Base-by-base conservation (phyloP, 2,888 invertebrate species). In the Horisme vitalbata region DNA sequence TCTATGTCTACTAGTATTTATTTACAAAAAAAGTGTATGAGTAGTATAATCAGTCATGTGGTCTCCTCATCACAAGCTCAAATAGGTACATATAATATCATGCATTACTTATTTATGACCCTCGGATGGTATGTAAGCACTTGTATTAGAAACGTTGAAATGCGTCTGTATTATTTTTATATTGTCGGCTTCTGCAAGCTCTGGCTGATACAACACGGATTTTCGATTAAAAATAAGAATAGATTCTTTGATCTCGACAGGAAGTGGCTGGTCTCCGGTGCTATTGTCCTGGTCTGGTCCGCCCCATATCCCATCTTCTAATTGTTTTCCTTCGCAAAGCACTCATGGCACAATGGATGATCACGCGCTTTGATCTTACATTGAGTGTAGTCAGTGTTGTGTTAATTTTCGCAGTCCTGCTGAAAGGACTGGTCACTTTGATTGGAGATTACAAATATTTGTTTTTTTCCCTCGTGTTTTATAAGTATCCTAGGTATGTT, bases 271-370 rank as follows among this genome's bases (percentile, higher is more conserved):
- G 75, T 75, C 71, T 82, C 82, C 80, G 79, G 75, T 37, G 50
- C 68, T 61, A 75, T 80, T 83, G 84, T 86, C 72, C 69, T 48
- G 43, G 53, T 59, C 47, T 68, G 74, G 74, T 69, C 77, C 36
- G 71, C 80, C 80, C 80, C 59, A 65, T 57, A 61, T 52, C 67
- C 75, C 83, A 86, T 86, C 76, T 77, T 79, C 82, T 86, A 82
- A 86, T 87, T 87, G 86, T 85, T 85, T 84, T 84, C 85, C 85
- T 86, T 78, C 62, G 57, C 26, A 26, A 65, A 75, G 75, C 83
- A 81, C 79, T 82, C 74, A 67, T 66, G 68, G 65, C 59, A 86
- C 85, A 85, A 85, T 84, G 62, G 74, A 56, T 80, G 80, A 82
- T 80, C 67, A 70, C 70, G 52, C 58, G 75, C 84, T 86, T 87